Conservation (phyloP, 1,140 invertebrate species). For the Formica exsecta region DNA sequence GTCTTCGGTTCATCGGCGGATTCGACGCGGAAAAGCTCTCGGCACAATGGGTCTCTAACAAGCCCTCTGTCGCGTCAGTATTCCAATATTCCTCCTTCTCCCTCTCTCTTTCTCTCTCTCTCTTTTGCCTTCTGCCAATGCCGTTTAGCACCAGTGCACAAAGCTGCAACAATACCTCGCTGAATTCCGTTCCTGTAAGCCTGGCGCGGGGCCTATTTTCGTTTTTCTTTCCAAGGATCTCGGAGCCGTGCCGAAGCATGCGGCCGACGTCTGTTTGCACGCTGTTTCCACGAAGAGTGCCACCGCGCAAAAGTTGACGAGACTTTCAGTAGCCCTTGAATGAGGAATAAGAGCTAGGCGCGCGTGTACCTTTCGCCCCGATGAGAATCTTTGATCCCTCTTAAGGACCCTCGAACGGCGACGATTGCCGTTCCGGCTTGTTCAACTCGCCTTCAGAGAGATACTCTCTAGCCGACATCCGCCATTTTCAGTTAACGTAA, state of each 20-base stretch:
- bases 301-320: slow-evolving; percentile 67
- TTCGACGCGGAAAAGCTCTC: slow-evolving; percentile 72
- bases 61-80: slow-evolving; percentile 77
- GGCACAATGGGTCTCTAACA: slow-evolving; percentile 82
- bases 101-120: background rate
- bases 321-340: slow-evolving; percentile 68
- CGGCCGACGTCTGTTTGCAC: slow-evolving; percentile 62
- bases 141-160: slow-evolving; percentile 82
- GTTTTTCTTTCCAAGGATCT: slow-evolving; percentile 38
- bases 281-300: slow-evolving; percentile 57
- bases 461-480: slow-evolving; percentile 34
- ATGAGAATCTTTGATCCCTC: slow-evolving; percentile 70
- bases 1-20: slow-evolving; percentile 57
- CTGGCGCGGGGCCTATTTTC: slow-evolving; percentile 46
- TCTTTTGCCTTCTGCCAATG: slow-evolving; percentile 63
- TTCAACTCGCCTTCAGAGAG: slow-evolving; percentile 51
- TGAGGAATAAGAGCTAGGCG: slow-evolving; percentile 51
- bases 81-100: background rate
- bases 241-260: background rate
- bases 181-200: slow-evolving; percentile 62
- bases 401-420: slow-evolving; percentile 71
- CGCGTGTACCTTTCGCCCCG: slow-evolving; percentile 68
- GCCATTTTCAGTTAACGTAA: background rate
- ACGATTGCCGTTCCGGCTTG: slow-evolving; percentile 64
- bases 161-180: slow-evolving; percentile 76